phyloP scores from a whole-genome alignment of 2,888 invertebrate genomes.

The Hoplodrina ambigua region DNA sequence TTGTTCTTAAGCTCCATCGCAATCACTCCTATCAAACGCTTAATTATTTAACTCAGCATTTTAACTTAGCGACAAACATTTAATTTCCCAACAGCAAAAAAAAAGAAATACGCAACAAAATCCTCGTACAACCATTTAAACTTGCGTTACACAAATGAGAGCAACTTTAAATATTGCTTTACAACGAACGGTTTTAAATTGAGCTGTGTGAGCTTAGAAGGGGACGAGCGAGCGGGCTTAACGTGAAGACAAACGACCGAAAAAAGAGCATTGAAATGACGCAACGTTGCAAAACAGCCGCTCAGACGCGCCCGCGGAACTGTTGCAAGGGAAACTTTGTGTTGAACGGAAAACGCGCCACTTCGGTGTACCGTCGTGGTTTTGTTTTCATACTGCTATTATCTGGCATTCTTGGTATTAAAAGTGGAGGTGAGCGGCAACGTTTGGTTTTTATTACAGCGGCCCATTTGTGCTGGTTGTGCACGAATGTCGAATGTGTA shows the following conservation, averaged over 20 bases:
- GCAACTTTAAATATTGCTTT: constrained; percentile 74
- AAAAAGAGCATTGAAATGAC: constrained; percentile 72
- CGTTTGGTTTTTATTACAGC: constrained; percentile 11
- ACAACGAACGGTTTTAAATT: constrained; percentile 73
- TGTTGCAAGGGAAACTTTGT: constrained; percentile 57
- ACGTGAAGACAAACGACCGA: constrained; percentile 76
- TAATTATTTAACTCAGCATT: constrained; percentile 1
- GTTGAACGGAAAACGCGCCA: constrained; percentile 38
- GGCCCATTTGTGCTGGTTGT: background rate
- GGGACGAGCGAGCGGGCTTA: constrained; percentile 70
- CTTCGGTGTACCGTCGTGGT: constrained; percentile 39
- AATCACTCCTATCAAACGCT: background rate
- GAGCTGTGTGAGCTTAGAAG: constrained; percentile 72
- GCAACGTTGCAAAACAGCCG: constrained; percentile 66
- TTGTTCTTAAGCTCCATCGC: background rate
- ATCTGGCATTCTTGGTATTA: constrained; percentile 55
- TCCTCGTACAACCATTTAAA: constrained; percentile 62
- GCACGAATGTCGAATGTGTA: constrained; percentile 1
- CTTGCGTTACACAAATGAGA: constrained; percentile 70
- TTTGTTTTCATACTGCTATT: constrained; percentile 40
- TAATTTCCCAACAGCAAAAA: constrained; percentile 13
- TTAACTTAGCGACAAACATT: constrained; percentile 17
- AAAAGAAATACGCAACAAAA: constrained; percentile 29
- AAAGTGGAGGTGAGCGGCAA: constrained; percentile 24
- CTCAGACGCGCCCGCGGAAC: constrained; percentile 55